phyloP scores from a whole-genome alignment of 2,113 vertebrate genomes.

The Nestor notabilis region DNA sequence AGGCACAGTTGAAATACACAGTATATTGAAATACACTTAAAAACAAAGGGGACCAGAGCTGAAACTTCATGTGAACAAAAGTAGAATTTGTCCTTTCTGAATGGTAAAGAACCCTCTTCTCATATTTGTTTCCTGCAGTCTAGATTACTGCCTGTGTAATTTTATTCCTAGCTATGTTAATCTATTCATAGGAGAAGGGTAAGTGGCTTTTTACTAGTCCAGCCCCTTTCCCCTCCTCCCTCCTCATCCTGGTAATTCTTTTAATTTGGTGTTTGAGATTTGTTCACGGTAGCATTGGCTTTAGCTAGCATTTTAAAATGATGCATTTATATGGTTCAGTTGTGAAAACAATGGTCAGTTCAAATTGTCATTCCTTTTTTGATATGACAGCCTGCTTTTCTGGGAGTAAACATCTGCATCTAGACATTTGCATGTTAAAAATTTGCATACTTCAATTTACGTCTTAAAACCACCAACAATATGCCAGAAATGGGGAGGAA shows the following conservation, averaged over 20 bases:
- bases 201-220: not conserved
- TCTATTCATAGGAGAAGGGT: not conserved
- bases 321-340: not conserved
- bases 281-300: not conserved
- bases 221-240: not conserved
- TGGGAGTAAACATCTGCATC: not conserved
- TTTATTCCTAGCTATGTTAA: not conserved
- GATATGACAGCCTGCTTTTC: not conserved
- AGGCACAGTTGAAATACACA: not conserved
- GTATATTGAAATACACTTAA: not conserved
- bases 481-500: not conserved
- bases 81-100: not conserved
- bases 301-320: not conserved
- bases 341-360: not conserved
- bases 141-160: not conserved
- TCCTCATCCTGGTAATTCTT: rapidly evolving
- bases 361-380: not conserved
- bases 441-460: not conserved
- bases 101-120: not conserved
- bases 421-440: not conserved
- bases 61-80: not conserved
- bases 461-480: not conserved
- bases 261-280: not conserved
- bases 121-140: not conserved
- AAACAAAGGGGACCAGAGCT: not conserved